phyloP scores from a whole-genome alignment of 37 sponge, comb jelly and placozoan species.

The Ephydatia muelleri region DNA sequence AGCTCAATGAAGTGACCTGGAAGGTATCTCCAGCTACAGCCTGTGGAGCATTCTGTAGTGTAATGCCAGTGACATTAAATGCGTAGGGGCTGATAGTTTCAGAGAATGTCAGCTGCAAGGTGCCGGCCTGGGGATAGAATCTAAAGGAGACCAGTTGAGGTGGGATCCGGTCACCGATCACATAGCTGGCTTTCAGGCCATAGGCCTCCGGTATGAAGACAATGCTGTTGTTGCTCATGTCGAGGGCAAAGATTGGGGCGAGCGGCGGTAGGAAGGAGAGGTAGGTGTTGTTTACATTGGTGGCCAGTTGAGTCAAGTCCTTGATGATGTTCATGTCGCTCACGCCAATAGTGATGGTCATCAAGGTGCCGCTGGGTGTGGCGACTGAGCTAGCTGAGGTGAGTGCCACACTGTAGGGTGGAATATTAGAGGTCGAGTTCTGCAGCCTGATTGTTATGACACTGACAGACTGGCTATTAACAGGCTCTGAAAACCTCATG shows the following conservation, averaged over 20 bases:
- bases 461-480: slow-evolving; percentile 51
- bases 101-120: slow-evolving; percentile 70
- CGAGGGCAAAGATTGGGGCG: slow-evolving; percentile 40
- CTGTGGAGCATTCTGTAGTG: slow-evolving; percentile 57
- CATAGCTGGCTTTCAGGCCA: slow-evolving; percentile 45
- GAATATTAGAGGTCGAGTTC: slow-evolving; percentile 1
- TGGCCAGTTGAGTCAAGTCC: slow-evolving; percentile 60
- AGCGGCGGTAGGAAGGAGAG: slow-evolving; percentile 38
- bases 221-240: slow-evolving; percentile 69
- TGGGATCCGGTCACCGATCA: slow-evolving; percentile 64
- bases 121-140: slow-evolving; percentile 58
- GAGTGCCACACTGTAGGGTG: slow-evolving; percentile 4
- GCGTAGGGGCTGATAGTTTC: slow-evolving; percentile 78
- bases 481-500: slow-evolving; percentile 80
- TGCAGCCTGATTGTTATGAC: slow-evolving; percentile 41
- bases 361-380: slow-evolving; percentile 39
- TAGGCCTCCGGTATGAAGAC: slow-evolving; percentile 13
- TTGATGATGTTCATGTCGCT: slow-evolving; percentile 80
- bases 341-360: slow-evolving; percentile 53
- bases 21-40: slow-evolving; percentile 15
- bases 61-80: slow-evolving; percentile 79
- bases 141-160: slow-evolving; percentile 59
- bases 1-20: slow-evolving; percentile 58
- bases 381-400: slow-evolving; percentile 36
- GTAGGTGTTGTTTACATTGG: slow-evolving; percentile 50